These are phyloP conservation scores for Bettongia penicillata DNA, from an alignment of 2,113 vertebrate species.

Conservation along the genomic window DNA sequence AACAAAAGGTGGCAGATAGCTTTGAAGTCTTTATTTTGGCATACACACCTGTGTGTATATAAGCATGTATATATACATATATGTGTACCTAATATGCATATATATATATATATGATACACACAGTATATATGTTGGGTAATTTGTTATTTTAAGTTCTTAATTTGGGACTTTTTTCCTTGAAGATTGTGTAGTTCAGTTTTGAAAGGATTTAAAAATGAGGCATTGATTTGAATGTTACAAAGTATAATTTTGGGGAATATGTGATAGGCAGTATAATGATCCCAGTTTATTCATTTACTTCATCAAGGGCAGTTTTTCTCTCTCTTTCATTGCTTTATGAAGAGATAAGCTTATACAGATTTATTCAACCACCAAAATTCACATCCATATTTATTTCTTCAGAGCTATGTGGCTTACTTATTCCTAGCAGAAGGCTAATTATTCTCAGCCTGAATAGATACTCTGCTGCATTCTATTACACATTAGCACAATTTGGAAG, in stretches of 20 bases:
- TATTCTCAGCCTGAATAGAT: conserved; percentile 73
- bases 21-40: conserved; percentile 39
- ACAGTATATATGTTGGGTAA: conserved; percentile 25
- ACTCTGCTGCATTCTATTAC: conserved; percentile 72
- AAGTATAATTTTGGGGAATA: conserved; percentile 62
- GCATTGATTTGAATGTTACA: conserved; percentile 61
- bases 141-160: conserved; percentile 49
- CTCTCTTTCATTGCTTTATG: conserved; percentile 66
- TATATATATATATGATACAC: background rate
- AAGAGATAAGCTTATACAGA: conserved; percentile 73
- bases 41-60: conserved; percentile 26
- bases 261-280: conserved; percentile 72
- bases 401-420: conserved; percentile 73
- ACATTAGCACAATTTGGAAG: conserved; percentile 71
- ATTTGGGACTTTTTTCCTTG: conserved; percentile 15
- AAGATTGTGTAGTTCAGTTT: conserved; percentile 55
- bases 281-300: conserved; percentile 70
- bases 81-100: background rate
- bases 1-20: conserved; percentile 64
- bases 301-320: conserved; percentile 60
- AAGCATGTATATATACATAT: background rate
- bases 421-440: conserved; percentile 77
- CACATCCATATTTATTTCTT: conserved; percentile 81
- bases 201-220: conserved; percentile 61
- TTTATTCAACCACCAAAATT: conserved; percentile 76